These are phyloP conservation scores for Tenrec ecaudatus DNA, from an alignment of 2,113 vertebrate genomes.

Conservation along the genomic window DNA sequence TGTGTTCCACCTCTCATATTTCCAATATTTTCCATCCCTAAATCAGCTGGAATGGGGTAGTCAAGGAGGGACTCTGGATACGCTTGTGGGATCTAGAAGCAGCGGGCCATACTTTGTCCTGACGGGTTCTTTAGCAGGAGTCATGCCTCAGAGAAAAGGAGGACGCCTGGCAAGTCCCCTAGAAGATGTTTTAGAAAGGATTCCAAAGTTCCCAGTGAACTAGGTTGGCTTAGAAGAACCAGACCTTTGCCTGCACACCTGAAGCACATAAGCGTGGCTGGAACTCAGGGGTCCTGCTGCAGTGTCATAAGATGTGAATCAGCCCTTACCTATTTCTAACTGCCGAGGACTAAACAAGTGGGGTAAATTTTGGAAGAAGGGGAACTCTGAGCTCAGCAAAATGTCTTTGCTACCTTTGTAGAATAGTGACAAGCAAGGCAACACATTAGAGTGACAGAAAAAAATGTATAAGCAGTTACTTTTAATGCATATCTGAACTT, in stretches of 20 bases:
- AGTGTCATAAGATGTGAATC: neutral
- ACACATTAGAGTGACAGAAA: conserved; percentile 8
- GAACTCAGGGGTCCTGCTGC: neutral
- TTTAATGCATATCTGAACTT: neutral
- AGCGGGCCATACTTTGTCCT: neutral
- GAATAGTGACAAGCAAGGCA: neutral
- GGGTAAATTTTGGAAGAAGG: neutral
- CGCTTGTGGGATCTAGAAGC: neutral
- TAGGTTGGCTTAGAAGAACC: neutral
- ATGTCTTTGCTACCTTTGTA: neutral
- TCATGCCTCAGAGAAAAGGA: neutral
- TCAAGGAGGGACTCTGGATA: neutral
- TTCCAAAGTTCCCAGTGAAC: neutral
- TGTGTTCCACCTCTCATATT: neutral
- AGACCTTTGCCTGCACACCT: neutral
- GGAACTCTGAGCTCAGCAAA: neutral
- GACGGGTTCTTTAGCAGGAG: neutral
- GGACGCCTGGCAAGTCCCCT: neutral
- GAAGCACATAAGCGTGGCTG: neutral
- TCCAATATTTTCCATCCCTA: neutral
- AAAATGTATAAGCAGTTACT: neutral
- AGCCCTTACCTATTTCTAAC: neutral
- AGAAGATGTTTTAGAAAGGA: neutral
- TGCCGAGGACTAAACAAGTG: neutral
- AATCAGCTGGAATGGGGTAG: neutral